Evolutionary conservation across 2,113 vertebrate genomes (phyloP).

Genomic region (Patagioenas fasciata): DNA sequence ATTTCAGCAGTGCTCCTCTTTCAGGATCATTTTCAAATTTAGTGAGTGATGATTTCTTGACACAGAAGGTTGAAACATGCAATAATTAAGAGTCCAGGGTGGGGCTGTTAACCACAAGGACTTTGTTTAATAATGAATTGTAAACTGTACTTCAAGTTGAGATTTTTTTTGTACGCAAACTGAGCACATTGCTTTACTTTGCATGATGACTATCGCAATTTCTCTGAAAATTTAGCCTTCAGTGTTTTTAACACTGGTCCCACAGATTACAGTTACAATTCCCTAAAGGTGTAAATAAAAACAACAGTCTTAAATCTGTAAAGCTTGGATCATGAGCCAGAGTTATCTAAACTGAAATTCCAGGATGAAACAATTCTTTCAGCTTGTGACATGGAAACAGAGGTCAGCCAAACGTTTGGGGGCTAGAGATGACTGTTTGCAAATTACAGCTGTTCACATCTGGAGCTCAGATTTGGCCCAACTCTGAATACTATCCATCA

Average conservation of each 20-base stretch:
- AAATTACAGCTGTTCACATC: slow-evolving; percentile 48
- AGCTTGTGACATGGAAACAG: slow-evolving; percentile 22
- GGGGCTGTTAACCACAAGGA: neutral
- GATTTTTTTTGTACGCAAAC: neutral
- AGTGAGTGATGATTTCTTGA: neutral
- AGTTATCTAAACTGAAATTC: slow-evolving; percentile 25
- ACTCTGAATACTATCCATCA: slow-evolving; percentile 9
- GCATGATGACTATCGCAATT: neutral
- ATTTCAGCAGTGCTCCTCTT: neutral
- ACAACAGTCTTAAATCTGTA: neutral
- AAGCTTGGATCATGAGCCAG: neutral
- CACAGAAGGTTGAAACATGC: neutral
- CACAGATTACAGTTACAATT: neutral
- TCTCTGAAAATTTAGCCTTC: neutral
- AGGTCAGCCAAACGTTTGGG: slow-evolving; percentile 44
- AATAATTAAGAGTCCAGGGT: neutral
- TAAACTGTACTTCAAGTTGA: neutral
- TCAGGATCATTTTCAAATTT: neutral
- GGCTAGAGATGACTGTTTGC: slow-evolving; percentile 16
- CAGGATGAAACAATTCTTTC: slow-evolving; percentile 31
- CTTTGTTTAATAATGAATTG: neutral
- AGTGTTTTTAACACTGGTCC: neutral
- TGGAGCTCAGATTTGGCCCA: slow-evolving; percentile 26
- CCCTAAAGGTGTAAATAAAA: neutral
- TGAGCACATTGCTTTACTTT: neutral